Conservation (phyloP, 1,140 invertebrate species). For the Cyclargus thomasi region DNA sequence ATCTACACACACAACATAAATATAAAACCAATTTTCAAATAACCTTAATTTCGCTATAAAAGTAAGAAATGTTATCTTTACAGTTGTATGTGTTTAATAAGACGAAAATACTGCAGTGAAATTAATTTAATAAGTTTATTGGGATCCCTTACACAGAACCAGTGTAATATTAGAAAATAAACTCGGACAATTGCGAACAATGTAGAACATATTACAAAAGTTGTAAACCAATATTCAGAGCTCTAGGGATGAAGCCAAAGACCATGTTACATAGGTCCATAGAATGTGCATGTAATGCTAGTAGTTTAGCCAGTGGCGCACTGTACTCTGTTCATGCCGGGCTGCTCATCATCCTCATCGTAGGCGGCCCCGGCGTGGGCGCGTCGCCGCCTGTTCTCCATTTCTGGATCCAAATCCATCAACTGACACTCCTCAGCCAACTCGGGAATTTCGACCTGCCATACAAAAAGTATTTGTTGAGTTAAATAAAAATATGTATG, state of each 20-base stretch:
- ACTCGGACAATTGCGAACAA: too few species aligned
- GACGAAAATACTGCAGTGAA: not conserved
- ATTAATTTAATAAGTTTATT: not conserved
- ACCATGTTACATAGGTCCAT: constrained; percentile 6
- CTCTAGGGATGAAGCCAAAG: not conserved
- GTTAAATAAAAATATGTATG: too few species aligned
- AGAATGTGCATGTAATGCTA: constrained; percentile 1
- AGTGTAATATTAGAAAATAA: too few species aligned
- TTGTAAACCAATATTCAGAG: not conserved
- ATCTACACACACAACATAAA: too few species aligned
- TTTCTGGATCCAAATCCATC: constrained; percentile 84
- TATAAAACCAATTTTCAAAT: too few species aligned
- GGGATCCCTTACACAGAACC: not conserved
- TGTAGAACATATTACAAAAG: too few species aligned
- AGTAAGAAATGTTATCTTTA: too few species aligned
- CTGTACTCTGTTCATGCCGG: constrained; percentile 84
- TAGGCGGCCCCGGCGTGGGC: constrained; percentile 76
- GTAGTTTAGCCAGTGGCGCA: constrained; percentile 88
- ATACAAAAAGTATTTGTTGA: constrained; percentile 18
- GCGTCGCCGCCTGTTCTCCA: constrained; percentile 78
- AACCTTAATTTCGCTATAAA: too few species aligned
- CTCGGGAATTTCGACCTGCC: constrained; percentile 87
- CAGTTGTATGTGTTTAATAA: too few species aligned
- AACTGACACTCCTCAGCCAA: constrained; percentile 87
- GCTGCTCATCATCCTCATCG: constrained; percentile 85